Conservation (phyloP, 2,113 vertebrate species). For the Silurus glanis region DNA sequence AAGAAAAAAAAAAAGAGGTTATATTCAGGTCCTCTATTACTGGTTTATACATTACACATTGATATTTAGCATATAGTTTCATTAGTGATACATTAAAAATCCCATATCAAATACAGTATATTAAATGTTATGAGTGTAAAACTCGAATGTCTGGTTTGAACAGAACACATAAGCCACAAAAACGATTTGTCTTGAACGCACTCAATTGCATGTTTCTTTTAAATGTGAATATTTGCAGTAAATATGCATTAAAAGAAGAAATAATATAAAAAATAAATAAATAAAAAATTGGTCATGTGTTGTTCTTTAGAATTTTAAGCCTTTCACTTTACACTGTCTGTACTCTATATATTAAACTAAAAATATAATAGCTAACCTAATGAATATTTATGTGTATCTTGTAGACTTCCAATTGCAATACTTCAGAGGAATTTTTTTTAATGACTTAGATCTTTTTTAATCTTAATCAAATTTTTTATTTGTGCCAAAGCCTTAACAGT, state of each 20-base stretch:
- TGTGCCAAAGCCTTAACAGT: background rate
- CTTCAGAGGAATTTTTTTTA: background rate
- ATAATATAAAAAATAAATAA: background rate
- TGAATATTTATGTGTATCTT: background rate
- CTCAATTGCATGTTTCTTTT: background rate
- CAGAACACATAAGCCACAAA: background rate
- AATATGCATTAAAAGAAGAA: background rate
- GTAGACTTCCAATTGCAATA: background rate
- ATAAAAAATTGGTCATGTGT: background rate
- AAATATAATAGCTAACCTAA: background rate
- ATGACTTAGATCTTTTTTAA: background rate
- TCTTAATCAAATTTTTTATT: background rate
- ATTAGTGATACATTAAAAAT: background rate
- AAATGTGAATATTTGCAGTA: background rate
- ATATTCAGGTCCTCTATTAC: background rate
- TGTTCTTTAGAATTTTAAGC: slow-evolving; percentile 1
- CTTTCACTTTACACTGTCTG: background rate
- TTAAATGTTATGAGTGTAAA: background rate
- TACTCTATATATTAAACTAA: background rate
- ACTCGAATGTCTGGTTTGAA: background rate
- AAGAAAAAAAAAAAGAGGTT: background rate
- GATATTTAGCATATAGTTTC: background rate
- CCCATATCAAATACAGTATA: background rate
- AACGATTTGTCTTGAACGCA: background rate
- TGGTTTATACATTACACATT: slow-evolving; percentile 6